Percentiles rank a stretch among this genome's conserved stretches.
phyloP scores from a whole-genome alignment of 1,140 invertebrate species.

The Procambarus virginalis region DNA sequence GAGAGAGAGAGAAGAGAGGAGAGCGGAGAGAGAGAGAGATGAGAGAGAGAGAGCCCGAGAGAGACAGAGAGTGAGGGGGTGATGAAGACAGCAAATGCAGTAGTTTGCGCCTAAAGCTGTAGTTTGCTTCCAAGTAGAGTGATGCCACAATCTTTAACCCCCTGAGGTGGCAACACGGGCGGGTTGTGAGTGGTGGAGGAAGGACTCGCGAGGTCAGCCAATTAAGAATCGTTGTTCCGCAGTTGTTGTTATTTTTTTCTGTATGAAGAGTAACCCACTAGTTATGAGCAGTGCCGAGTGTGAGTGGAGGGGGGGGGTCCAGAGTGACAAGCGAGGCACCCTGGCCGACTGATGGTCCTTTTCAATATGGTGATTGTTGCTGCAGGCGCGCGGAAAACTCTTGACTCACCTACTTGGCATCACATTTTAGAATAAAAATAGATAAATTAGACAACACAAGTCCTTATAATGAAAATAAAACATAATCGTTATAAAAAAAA shows the following conservation, averaged over 20 bases:
- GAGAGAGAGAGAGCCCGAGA: not conserved
- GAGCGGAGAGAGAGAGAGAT: not conserved
- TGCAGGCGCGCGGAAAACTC: too few species aligned
- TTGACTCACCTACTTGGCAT: too few species aligned
- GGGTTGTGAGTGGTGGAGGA: not conserved
- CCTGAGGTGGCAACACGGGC: slow-evolving; percentile 44
- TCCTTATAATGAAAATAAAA: too few species aligned
- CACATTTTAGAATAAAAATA: too few species aligned
- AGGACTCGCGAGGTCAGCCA: slow-evolving; percentile 34
- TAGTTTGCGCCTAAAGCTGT: slow-evolving; percentile 59
- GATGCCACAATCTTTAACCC: slow-evolving; percentile 45
- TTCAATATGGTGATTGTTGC: too few species aligned
- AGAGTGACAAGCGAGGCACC: too few species aligned
- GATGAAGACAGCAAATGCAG: slow-evolving; percentile 54
- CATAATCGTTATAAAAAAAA: too few species aligned
- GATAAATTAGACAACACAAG: too few species aligned
- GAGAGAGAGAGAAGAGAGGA: not conserved
- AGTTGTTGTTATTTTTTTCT: not conserved
- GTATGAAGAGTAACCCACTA: not conserved
- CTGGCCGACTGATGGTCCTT: too few species aligned
- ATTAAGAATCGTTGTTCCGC: slow-evolving; percentile 26
- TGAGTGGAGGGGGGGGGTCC: not conserved
- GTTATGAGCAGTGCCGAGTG: not conserved
- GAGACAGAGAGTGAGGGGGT: slow-evolving; percentile 30
- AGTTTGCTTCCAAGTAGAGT: slow-evolving; percentile 48